Percentiles rank a stretch among this genome's conserved stretches.
These are phyloP conservation scores for Parasteatoda lunata DNA, from an alignment of 2,888 invertebrate species.

Conservation along the genomic window DNA sequence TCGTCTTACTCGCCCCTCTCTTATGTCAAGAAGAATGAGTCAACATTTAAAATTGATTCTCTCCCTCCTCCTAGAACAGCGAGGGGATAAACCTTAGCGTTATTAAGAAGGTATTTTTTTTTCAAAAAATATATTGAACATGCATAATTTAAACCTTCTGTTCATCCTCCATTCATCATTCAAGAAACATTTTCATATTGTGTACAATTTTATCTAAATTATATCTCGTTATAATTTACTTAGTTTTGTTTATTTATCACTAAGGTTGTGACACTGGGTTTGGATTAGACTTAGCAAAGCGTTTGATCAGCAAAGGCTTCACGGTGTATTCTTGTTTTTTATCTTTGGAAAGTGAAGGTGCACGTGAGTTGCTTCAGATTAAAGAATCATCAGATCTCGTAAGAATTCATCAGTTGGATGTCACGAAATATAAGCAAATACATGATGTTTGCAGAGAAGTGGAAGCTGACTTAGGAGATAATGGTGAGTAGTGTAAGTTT, in stretches of 20 bases:
- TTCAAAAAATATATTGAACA: no score
- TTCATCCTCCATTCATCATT: no score
- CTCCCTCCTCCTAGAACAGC: no score
- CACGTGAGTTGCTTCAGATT: slow-evolving; percentile 70
- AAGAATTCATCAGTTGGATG: slow-evolving; percentile 74
- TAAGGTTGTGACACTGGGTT: slow-evolving; percentile 73
- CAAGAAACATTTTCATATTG: no score
- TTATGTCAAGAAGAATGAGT: no score
- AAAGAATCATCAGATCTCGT: slow-evolving; percentile 70
- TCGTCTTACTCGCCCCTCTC: no score
- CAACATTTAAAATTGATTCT: no score
- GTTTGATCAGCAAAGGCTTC: slow-evolving; percentile 72
- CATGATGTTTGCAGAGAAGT: slow-evolving; percentile 72
- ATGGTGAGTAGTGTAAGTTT: slow-evolving; percentile 60
- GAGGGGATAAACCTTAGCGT: no score
- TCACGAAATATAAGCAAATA: slow-evolving; percentile 74
- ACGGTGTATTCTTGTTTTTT: slow-evolving; percentile 74
- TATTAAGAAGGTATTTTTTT: no score
- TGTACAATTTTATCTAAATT: no score
- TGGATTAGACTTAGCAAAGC: slow-evolving; percentile 72
- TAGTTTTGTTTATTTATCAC: background rate
- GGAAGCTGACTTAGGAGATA: slow-evolving; percentile 69
- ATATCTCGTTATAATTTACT: no score
- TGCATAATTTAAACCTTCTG: no score
- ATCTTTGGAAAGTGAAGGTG: slow-evolving; percentile 71